phyloP scores from a whole-genome alignment of 2,888 invertebrate genomes.

The Mechanitis messenoides region DNA sequence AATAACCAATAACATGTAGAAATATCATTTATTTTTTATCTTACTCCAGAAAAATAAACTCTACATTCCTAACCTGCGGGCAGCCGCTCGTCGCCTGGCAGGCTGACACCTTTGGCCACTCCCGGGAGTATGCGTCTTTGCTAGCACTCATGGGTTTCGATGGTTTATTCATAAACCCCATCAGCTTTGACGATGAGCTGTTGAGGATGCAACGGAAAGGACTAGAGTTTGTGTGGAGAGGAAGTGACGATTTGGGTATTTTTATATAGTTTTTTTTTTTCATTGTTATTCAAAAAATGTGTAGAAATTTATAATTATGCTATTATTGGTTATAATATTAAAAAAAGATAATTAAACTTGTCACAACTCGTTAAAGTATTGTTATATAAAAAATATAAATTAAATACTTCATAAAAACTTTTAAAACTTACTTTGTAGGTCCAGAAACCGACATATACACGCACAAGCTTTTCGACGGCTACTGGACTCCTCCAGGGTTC shows the following conservation, averaged over 20 bases:
- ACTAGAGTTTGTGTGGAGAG: conserved; percentile 91
- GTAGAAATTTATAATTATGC: too few relatives aligned
- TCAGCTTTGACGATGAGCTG: conserved; percentile 89
- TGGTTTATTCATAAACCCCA: conserved; percentile 87
- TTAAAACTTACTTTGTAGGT: conserved; percentile 49
- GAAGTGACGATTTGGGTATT: conserved; percentile 81
- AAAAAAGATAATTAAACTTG: too few relatives aligned
- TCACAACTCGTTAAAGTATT: too few relatives aligned
- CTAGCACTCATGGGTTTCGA: conserved; percentile 82
- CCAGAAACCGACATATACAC: conserved; percentile 83
- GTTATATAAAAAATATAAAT: too few relatives aligned
- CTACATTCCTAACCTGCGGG: conserved; percentile 82
- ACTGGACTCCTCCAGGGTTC: conserved; percentile 90
- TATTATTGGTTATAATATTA: too few relatives aligned
- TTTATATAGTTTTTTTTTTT: neutral
- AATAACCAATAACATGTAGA: too few relatives aligned
- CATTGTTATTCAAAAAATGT: too few relatives aligned
- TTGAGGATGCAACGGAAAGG: conserved; percentile 77
- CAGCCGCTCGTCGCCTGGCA: conserved; percentile 86
- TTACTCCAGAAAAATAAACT: conserved; percentile 68
- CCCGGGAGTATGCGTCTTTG: conserved; percentile 87
- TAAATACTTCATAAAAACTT: too few relatives aligned
- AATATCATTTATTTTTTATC: too few relatives aligned
- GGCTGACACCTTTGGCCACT: conserved; percentile 88
- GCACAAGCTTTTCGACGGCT: conserved; percentile 87